A percentile compares a stretch with the other conserved stretches of the same genome.
These are phyloP conservation scores for Phoenoteleia sp. DNA, from an alignment of 2,888 invertebrate genomes.

Conservation along the genomic window DNA sequence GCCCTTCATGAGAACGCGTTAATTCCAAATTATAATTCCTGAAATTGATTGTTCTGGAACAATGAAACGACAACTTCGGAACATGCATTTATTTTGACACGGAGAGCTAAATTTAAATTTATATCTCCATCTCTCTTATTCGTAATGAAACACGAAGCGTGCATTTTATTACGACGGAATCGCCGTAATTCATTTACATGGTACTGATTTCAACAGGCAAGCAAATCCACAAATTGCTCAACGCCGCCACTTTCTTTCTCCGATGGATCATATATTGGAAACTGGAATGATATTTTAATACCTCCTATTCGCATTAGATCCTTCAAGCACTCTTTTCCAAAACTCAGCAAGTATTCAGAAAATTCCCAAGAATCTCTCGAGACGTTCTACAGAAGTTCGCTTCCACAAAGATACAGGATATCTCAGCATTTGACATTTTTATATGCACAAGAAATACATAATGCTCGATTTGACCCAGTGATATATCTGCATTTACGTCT, in stretches of 20 bases:
- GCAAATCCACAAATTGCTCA: constrained; percentile 13
- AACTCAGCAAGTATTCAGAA: constrained; percentile 29
- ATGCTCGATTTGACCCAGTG: too few relatives aligned
- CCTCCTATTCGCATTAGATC: constrained; percentile 6
- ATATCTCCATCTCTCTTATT: constrained; percentile 14
- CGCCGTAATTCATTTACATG: constrained; percentile 44
- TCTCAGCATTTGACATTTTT: too few relatives aligned
- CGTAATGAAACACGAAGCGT: neutral
- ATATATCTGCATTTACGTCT: too few relatives aligned
- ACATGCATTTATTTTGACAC: constrained; percentile 28
- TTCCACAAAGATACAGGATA: constrained; percentile 13
- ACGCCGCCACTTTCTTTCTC: neutral
- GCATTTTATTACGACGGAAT: constrained; percentile 12
- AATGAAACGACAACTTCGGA: constrained; percentile 16
- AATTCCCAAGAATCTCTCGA: constrained; percentile 32
- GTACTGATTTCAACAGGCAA: constrained; percentile 25
- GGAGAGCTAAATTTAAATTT: constrained; percentile 25
- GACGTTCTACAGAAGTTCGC: constrained; percentile 18
- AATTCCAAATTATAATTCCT: neutral
- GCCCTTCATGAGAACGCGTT: neutral
- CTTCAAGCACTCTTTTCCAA: neutral
- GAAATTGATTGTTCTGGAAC: too few relatives aligned
- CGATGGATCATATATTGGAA: constrained; percentile 10
- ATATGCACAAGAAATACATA: too few relatives aligned
- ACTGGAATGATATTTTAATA: constrained; percentile 11